phyloP scores from a whole-genome alignment of 1,140 invertebrate genomes.

The Bombus turneri region DNA sequence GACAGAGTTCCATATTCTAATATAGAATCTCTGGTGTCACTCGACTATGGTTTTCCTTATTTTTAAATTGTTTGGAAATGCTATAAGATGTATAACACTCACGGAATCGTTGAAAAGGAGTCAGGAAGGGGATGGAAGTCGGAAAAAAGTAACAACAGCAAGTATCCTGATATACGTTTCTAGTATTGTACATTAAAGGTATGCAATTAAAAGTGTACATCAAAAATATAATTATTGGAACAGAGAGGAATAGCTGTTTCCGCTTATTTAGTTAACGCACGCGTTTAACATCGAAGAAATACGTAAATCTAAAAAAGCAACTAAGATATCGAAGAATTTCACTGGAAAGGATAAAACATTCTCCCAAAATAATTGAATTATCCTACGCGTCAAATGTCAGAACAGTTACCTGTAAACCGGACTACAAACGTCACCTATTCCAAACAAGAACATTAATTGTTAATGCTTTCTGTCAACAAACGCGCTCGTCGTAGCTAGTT shows the following conservation, averaged over 20 bases:
- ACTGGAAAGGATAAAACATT: neutral
- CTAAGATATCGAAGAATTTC: neutral
- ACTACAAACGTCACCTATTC: neutral
- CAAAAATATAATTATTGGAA: too few species aligned
- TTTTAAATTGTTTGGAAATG: neutral
- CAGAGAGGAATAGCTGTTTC: too few species aligned
- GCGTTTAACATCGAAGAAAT: neutral
- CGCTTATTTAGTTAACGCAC: too few species aligned
- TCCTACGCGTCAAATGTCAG: neutral
- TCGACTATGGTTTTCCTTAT: neutral
- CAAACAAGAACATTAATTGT: slow-evolving; percentile 34
- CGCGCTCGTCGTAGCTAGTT: slow-evolving; percentile 56
- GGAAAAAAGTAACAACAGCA: neutral
- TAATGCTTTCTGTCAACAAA: slow-evolving; percentile 69
- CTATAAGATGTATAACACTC: neutral
- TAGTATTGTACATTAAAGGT: too few species aligned
- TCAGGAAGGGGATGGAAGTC: fast-evolving
- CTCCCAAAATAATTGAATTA: neutral
- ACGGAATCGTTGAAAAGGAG: neutral
- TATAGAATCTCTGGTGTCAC: too few species aligned
- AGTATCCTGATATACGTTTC: too few species aligned
- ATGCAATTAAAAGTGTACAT: too few species aligned
- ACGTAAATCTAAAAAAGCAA: too few species aligned
- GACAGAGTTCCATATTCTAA: too few species aligned
- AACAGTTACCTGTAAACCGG: neutral